A percentile compares a stretch with the other conserved stretches of the same genome.
Conservation (phyloP, 2,113 vertebrate species). For the Seriola rivoliana region DNA sequence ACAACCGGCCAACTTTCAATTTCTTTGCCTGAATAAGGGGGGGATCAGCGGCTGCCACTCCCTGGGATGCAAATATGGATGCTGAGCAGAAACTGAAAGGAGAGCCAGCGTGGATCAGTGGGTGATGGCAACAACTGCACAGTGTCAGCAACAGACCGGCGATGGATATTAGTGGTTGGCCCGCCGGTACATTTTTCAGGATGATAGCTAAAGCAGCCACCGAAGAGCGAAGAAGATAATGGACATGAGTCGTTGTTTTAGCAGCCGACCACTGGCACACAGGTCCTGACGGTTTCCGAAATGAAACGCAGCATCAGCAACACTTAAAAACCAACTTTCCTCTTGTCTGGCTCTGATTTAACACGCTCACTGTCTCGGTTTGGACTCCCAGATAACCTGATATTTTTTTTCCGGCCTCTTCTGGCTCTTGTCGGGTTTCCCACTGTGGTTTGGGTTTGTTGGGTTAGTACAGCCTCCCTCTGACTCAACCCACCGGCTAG, state of each 20-base stretch:
- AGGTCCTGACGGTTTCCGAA: background rate
- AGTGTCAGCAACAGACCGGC: conserved; percentile 35
- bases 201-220: conserved; percentile 6
- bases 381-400: background rate
- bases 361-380: background rate
- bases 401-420: background rate
- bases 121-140: conserved; percentile 61
- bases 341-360: background rate
- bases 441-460: background rate
- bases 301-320: conserved; percentile 60
- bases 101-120: conserved; percentile 61
- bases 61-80: conserved; percentile 83
- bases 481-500: conserved; percentile 78
- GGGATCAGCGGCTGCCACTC: conserved; percentile 72
- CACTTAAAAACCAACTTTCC: conserved; percentile 54
- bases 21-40: conserved; percentile 10
- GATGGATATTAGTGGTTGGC: conserved; percentile 15
- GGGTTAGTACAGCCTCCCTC: conserved; percentile 57
- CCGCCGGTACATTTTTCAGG: conserved; percentile 34
- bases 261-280: background rate
- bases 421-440: conserved; percentile 23
- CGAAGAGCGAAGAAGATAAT: background rate
- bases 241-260: background rate
- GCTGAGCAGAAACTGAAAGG: conserved; percentile 66
- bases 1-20: conserved; percentile 43